Evolutionary conservation across 2,888 invertebrate species (phyloP).

Genomic region (Lochmaea capreae): DNA sequence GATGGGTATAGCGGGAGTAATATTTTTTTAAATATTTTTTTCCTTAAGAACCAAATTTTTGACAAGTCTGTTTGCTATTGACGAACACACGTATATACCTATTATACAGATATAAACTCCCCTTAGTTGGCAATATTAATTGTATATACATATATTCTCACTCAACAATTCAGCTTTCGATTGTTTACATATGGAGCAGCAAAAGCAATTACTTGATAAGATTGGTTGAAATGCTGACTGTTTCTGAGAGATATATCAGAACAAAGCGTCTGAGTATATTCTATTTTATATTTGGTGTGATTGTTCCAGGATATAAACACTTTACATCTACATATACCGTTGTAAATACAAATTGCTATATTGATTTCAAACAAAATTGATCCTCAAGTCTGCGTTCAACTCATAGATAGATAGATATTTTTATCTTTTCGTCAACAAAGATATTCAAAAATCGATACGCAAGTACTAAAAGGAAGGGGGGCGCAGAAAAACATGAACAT

Average conservation of each 20-base stretch:
- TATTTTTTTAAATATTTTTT: background rate
- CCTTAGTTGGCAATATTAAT: constrained; percentile 52
- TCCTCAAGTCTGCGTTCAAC: no score
- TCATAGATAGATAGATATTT: background rate
- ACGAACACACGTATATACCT: constrained; percentile 41
- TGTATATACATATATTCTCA: constrained; percentile 51
- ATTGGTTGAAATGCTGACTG: constrained; percentile 48
- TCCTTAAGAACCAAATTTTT: background rate
- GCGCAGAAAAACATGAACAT: no score
- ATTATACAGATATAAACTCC: constrained; percentile 34
- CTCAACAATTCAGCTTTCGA: constrained; percentile 50
- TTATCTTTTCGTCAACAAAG: no score
- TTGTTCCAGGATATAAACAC: constrained; percentile 7
- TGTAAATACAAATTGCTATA: background rate
- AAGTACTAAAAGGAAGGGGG: no score
- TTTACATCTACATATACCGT: background rate
- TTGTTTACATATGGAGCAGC: constrained; percentile 55
- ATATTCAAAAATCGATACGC: no score
- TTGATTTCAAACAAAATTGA: background rate
- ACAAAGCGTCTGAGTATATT: constrained; percentile 42
- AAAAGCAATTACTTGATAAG: constrained; percentile 56
- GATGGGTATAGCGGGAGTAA: background rate
- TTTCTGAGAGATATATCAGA: constrained; percentile 45
- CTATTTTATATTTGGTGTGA: constrained; percentile 37
- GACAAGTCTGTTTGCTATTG: constrained; percentile 35